A percentile compares a stretch with the other conserved stretches of the same genome.
These are phyloP conservation scores for Ptychobarbus kaznakovi DNA, from an alignment of 2,797 vertebrate genomes.

Conservation along the genomic window DNA sequence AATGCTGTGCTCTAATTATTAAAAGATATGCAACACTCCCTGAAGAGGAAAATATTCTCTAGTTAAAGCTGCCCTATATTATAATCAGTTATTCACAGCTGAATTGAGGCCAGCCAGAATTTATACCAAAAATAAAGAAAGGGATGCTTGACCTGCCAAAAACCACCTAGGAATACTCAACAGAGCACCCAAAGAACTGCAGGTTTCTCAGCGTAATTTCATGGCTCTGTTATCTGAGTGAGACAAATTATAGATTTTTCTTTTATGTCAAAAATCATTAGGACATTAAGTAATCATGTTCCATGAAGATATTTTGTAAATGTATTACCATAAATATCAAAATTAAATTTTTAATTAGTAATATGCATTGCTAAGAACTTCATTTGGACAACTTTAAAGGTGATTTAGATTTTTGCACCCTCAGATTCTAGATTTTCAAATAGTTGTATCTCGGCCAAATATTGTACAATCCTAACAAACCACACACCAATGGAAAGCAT, in stretches of 20 bases:
- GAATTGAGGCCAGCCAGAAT: not conserved
- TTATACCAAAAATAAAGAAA: not conserved
- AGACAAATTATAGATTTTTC: not conserved
- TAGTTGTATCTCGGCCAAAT: too few species aligned
- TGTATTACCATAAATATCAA: too few species aligned
- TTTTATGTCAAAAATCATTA: too few species aligned
- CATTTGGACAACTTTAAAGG: too few species aligned
- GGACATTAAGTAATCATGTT: too few species aligned
- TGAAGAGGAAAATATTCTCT: not conserved
- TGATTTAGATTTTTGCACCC: too few species aligned
- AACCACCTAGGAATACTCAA: not conserved
- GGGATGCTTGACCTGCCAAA: not conserved
- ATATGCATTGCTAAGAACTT: too few species aligned
- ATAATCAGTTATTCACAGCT: not conserved
- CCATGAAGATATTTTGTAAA: too few species aligned
- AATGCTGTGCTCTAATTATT: not conserved
- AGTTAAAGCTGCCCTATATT: not conserved
- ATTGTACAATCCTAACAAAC: too few species aligned
- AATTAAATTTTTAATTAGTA: too few species aligned
- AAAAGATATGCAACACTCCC: slow-evolving; percentile 3
- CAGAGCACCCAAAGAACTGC: not conserved
- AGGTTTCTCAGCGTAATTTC: not conserved
- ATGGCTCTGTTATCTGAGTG: not conserved
- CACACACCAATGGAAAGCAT: too few species aligned
- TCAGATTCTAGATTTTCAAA: too few species aligned